These are phyloP conservation scores for Scolanthus callimorphus DNA, from an alignment of 92 coral and sea anemone species.

Conservation along the genomic window DNA sequence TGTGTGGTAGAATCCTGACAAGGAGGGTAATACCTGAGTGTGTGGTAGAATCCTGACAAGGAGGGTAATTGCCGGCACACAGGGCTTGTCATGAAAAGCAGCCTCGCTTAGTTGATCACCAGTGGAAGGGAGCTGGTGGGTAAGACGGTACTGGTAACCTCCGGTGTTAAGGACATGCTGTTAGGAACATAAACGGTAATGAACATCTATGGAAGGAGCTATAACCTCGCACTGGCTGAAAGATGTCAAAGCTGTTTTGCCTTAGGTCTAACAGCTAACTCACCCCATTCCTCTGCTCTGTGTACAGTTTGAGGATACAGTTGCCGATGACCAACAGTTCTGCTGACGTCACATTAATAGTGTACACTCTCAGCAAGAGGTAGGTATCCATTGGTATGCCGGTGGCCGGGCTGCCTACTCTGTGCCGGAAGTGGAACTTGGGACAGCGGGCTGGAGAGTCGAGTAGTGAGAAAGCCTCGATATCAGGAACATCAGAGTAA, in stretches of 20 bases:
- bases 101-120: conserved; percentile 54
- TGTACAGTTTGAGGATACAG: conserved; percentile 44
- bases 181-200: no score
- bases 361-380: conserved; percentile 64
- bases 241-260: no score
- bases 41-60: conserved; percentile 67
- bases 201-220: no score
- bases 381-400: conserved; percentile 45
- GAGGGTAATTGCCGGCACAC: conserved; percentile 57
- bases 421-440: conserved; percentile 48
- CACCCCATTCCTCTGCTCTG: conserved; percentile 1
- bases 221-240: no score
- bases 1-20: no score
- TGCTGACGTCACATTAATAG: conserved; percentile 72
- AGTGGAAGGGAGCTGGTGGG: conserved; percentile 73
- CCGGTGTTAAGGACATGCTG: conserved; percentile 67
- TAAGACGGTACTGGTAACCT: conserved; percentile 59
- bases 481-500: conserved; percentile 45
- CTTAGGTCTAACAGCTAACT: no score
- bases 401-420: conserved; percentile 6
- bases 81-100: conserved; percentile 33
- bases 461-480: conserved; percentile 61
- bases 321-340: conserved; percentile 76
- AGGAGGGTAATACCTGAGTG: no score
- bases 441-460: conserved; percentile 82